Base-by-base conservation (phyloP, 2,888 invertebrate genomes). In the Perizoma affinitatum region DNA sequence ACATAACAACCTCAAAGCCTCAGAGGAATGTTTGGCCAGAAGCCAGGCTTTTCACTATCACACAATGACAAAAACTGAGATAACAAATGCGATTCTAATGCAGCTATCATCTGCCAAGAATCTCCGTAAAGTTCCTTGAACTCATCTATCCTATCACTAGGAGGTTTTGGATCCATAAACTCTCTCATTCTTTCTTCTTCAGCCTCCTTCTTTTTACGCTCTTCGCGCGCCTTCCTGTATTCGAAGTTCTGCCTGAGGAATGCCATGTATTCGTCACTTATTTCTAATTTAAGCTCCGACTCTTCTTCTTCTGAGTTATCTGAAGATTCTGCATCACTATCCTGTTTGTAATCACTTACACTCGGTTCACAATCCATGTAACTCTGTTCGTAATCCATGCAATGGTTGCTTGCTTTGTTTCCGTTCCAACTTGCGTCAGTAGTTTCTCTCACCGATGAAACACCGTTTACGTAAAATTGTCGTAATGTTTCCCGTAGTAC, bases 1-100 rank as follows among this genome's bases (percentile, higher is more conserved):
- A 22, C 22, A 22, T 22, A 22, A 22, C 22, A 6, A n/a, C n/a
- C 11, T 78, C 84, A 70, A 92, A 86, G 71, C 93, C 61, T 94
- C 5, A 96, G 86, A 5, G 96, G 95, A 80, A 96, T 93, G 72
- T 94, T 94, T 0, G 96, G 96, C 97, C 96, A 97, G 65, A 94
- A 92, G 48, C 88, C 85, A 5, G 96, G 95, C 68, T 95, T 94
- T 4, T 90, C 80, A 61, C 87, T 89, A 73, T 96, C 95, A 73
- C 92, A 85, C 66, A 93, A 92, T 65, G 93, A 85, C 62, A 96
- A 94, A 82, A 94, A 95, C 46, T 94, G 93, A 56, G 95, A 91
- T 66, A 95, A 94, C 64, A 96, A 77, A 0, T 95, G 94, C 65
- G 95, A 95, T 89, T 97, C 96, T 93, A 96, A 94, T 0, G 95